Evolutionary conservation across 1,140 invertebrate genomes (phyloP).

Genomic region (Trichomalopsis sarcophagae): DNA sequence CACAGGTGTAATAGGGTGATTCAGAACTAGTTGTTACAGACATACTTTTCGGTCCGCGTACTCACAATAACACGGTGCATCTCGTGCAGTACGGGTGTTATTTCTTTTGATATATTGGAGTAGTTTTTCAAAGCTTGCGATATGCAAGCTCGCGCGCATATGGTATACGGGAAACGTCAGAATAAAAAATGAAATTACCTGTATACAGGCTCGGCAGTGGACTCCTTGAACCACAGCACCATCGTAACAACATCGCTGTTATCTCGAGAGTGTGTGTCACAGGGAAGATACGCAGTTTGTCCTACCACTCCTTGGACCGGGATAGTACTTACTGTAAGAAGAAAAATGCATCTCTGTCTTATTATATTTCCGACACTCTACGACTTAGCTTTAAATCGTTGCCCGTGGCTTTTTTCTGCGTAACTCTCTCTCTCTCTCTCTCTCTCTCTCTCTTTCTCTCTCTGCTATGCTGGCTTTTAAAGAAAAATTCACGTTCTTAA

Average conservation of each 20-base stretch:
- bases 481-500: too few relatives aligned
- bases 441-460: too few relatives aligned
- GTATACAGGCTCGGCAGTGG: conserved; percentile 88
- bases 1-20: neutral
- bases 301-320: conserved; percentile 87
- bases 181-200: conserved; percentile 77
- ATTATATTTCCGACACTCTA: too few relatives aligned
- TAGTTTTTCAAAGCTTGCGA: too few relatives aligned
- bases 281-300: conserved; percentile 85
- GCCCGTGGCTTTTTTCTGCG: too few relatives aligned
- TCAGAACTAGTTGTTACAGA: neutral
- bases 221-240: conserved; percentile 92
- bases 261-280: conserved; percentile 86
- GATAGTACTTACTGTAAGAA: conserved; percentile 83
- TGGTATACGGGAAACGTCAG: neutral
- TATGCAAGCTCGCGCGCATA: too few relatives aligned
- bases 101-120: too few relatives aligned
- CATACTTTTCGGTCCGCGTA: too few relatives aligned
- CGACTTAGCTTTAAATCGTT: neutral
- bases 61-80: too few relatives aligned
- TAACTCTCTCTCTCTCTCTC: too few relatives aligned
- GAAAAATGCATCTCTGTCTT: conserved; percentile 16
- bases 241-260: conserved; percentile 88
- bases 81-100: too few relatives aligned
- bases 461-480: too few relatives aligned